Conservation (phyloP, 2,113 vertebrate species). For the Prinia subflava region DNA sequence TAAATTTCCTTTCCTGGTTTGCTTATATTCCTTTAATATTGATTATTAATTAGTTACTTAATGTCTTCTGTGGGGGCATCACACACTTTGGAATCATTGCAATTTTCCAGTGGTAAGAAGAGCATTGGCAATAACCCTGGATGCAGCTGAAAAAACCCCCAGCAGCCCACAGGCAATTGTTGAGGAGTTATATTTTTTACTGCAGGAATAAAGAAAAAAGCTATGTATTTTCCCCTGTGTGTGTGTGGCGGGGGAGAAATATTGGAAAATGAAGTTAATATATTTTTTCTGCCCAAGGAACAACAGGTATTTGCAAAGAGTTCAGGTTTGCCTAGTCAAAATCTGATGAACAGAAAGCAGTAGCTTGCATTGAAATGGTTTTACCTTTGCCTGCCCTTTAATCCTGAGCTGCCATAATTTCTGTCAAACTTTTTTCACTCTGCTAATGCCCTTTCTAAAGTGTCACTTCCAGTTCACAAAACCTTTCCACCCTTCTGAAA, state of each 20-base stretch:
- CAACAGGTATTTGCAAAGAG: neutral
- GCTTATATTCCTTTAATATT: neutral
- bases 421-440: neutral
- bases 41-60: neutral
- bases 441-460: neutral
- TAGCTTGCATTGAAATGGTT: neutral
- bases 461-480: neutral
- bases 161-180: neutral
- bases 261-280: neutral
- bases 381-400: conserved; percentile 1
- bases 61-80: neutral
- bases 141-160: neutral
- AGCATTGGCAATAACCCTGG: neutral
- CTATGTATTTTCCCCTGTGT: neutral
- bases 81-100: neutral
- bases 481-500: neutral
- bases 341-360: neutral
- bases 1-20: neutral
- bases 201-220: neutral
- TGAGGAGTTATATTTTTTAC: neutral
- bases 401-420: neutral
- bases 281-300: neutral
- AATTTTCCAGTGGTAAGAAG: neutral
- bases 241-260: neutral
- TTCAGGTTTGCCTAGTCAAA: neutral